These are phyloP conservation scores for Drosophila ercepeae DNA, from an alignment of 1,140 invertebrate genomes.

Conservation along the genomic window DNA sequence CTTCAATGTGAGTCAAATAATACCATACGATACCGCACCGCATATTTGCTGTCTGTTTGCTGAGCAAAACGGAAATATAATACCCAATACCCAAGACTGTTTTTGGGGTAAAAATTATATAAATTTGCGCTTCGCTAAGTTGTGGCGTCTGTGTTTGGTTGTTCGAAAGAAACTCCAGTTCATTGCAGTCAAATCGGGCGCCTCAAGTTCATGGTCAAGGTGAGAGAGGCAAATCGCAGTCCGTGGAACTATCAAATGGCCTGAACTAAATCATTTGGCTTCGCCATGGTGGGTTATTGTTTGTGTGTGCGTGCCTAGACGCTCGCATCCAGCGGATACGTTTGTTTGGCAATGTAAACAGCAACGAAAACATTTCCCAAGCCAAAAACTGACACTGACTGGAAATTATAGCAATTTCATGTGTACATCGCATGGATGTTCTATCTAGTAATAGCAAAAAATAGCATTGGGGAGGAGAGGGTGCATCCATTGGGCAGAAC, in stretches of 20 bases:
- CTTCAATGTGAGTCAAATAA: neutral
- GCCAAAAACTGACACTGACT: conserved; percentile 58
- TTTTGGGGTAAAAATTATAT: conserved; percentile 8
- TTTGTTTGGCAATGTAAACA: conserved; percentile 52
- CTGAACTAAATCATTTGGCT: conserved; percentile 49
- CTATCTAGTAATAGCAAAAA: conserved; percentile 1
- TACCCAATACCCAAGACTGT: conserved; percentile 1
- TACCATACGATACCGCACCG: neutral
- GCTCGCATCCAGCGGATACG: conserved; percentile 47
- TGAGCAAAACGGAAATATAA: conserved; percentile 16
- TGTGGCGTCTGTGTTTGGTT: conserved; percentile 1
- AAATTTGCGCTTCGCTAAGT: conserved; percentile 31
- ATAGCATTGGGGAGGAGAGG: neutral
- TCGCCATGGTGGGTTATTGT: conserved; percentile 34
- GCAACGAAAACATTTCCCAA: conserved; percentile 53
- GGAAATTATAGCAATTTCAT: conserved; percentile 69
- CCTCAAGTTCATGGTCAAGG: conserved; percentile 68
- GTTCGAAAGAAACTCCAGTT: conserved; percentile 6
- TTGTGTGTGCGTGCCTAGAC: conserved; percentile 23
- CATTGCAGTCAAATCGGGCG: conserved; percentile 12
- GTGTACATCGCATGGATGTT: conserved; percentile 28
- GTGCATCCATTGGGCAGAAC: no score
- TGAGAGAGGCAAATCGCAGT: conserved; percentile 40
- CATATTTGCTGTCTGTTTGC: conserved; percentile 2
- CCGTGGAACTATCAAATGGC: conserved; percentile 34